These are phyloP conservation scores for Temnothorax unifasciatus DNA, from an alignment of 2,888 invertebrate genomes.

Conservation along the genomic window DNA sequence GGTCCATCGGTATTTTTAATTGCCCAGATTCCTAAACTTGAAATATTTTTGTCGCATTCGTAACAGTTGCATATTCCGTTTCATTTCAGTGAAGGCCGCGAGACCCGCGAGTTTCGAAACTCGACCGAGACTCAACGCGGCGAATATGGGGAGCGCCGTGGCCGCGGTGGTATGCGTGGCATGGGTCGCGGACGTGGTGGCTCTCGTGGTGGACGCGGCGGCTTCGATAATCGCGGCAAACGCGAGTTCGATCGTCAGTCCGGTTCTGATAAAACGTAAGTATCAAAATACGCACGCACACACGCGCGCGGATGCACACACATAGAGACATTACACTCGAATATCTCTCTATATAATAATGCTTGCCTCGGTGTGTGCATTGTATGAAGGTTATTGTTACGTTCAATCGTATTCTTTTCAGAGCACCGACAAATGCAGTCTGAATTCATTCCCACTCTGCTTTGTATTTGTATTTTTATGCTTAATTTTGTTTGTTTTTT, in stretches of 20 bases:
- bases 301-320: too few species aligned
- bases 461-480: slow-evolving; percentile 28
- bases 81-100: slow-evolving; percentile 85
- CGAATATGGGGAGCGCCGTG: slow-evolving; percentile 80
- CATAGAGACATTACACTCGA: neutral
- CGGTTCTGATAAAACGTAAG: slow-evolving; percentile 96
- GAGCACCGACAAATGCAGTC: neutral
- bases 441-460: neutral
- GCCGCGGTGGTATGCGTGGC: slow-evolving; percentile 86
- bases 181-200: slow-evolving; percentile 78
- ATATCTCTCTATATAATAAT: slow-evolving; percentile 17
- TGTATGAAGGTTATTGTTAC: neutral
- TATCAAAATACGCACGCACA: slow-evolving; percentile 68
- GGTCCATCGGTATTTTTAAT: neutral
- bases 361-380: neutral
- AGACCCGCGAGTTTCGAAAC: slow-evolving; percentile 83
- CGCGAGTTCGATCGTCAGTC: slow-evolving; percentile 98
- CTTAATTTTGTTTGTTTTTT: neutral
- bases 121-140: slow-evolving; percentile 80
- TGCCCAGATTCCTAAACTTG: neutral
- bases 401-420: slow-evolving; percentile 3
- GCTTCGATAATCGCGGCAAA: slow-evolving; percentile 93
- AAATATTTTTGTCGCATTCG: neutral
- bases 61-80: neutral
- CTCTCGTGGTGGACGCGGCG: slow-evolving; percentile 85